Evolutionary conservation across 1,140 invertebrate genomes (phyloP), one percentile per base, ranked within the genome.

Genomic region (Apis laboriosa): DNA sequence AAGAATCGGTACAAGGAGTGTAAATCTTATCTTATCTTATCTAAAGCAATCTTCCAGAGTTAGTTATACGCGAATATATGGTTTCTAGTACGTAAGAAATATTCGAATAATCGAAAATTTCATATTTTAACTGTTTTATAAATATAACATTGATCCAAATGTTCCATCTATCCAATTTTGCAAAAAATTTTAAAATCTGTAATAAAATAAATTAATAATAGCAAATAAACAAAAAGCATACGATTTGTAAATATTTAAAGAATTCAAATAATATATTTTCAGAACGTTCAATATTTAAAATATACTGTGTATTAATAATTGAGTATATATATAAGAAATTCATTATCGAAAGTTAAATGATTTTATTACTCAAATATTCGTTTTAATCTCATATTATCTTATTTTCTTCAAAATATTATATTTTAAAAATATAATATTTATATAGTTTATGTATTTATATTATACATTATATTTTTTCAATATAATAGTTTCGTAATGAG

Each of bases 11-110:
- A 34, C 34, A 53, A n/a, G 7, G 43, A 71, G 24, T 34, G 28
- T 63, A 79, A 72, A 55, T n/a, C 11, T 56, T 80, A 80, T 80
- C 78, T 80, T 80, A 80, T 80, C 78, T 80, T 80, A 80, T 80
- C 78, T 66, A 24, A 49, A 51, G 61, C 61, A 80, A 80, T 80
- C 78, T 80, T 74, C 21, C 21, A 15, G 49, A 43, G n/a, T 28
- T 74, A 21, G 24, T 21, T 19, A 4, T 72, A 61, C 9, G 51
- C 49, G 53, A 66, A 53, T 63, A 64, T 4, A 43, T 43, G 34
- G 28, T 74, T 75, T 75, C 61, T 75, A 12, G 71, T 60, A 51
- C 58, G 28, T 12, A 43, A 43, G 19, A 43, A 12, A 17, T 53
- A 13, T 17, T 19, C n/a, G 56, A 13, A 21, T 13, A 72, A 17